A percentile compares a stretch with the other conserved stretches of the same genome.
These are phyloP conservation scores for Plusia festucae DNA, from an alignment of 2,888 invertebrate genomes.

Conservation along the genomic window DNA sequence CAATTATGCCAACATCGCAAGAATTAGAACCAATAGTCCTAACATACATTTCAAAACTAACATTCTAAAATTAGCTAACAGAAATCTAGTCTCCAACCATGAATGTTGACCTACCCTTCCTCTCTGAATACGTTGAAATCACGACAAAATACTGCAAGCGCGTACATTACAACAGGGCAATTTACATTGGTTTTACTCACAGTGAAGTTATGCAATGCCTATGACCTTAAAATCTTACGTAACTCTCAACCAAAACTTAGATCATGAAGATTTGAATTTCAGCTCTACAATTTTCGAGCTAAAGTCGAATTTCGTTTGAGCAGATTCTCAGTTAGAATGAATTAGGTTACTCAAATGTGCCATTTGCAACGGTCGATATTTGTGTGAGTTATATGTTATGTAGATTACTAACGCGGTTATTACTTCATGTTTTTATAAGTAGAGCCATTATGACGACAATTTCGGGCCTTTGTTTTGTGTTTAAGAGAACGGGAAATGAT, in stretches of 20 bases:
- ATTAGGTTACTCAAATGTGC: slow-evolving; percentile 77
- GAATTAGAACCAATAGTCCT: slow-evolving; percentile 61
- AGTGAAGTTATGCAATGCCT: slow-evolving; percentile 79
- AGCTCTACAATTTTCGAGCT: slow-evolving; percentile 19
- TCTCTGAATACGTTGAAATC: slow-evolving; percentile 38
- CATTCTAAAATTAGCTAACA: slow-evolving; percentile 81
- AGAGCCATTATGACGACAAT: slow-evolving; percentile 33
- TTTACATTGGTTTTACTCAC: slow-evolving; percentile 67
- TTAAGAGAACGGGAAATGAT: slow-evolving; percentile 32
- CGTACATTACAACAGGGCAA: slow-evolving; percentile 66
- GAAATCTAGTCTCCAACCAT: slow-evolving; percentile 65
- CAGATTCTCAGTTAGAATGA: slow-evolving; percentile 57
- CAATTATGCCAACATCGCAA: slow-evolving; percentile 23
- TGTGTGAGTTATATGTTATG: slow-evolving; percentile 47
- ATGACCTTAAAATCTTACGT: slow-evolving; percentile 86
- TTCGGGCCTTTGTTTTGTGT: slow-evolving; percentile 43
- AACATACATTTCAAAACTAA: slow-evolving; percentile 73
- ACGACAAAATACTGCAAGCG: slow-evolving; percentile 45
- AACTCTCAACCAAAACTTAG: slow-evolving; percentile 76
- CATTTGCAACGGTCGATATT: slow-evolving; percentile 65
- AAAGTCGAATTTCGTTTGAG: slow-evolving; percentile 51
- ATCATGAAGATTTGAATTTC: slow-evolving; percentile 42
- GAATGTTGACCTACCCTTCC: slow-evolving; percentile 56
- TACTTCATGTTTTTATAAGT: slow-evolving; percentile 49
- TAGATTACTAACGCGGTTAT: slow-evolving; percentile 54